phyloP scores from a whole-genome alignment of 92 coral and sea anemone genomes.

The Virgularia gustaviana region DNA sequence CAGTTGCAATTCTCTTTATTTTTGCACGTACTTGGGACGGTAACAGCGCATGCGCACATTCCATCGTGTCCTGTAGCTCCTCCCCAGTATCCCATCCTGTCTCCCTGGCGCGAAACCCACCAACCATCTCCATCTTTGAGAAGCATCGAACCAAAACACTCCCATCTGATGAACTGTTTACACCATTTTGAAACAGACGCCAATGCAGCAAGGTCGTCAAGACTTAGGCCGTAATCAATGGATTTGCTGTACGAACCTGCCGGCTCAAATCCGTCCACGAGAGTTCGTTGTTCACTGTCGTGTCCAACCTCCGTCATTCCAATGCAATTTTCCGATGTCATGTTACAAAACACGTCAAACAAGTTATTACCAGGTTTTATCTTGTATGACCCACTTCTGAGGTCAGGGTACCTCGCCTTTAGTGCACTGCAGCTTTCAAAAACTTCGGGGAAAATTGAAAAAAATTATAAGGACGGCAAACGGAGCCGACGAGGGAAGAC shows the following conservation, averaged over 20 bases:
- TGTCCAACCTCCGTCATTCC: neutral
- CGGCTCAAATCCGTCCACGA: neutral
- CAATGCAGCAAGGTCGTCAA: neutral
- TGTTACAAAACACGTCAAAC: slow-evolving; percentile 7
- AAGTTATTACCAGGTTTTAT: no score
- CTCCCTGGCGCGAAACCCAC: slow-evolving; percentile 14
- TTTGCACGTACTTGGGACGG: neutral
- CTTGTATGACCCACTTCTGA: no score
- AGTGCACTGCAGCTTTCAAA: no score
- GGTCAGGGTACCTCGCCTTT: no score
- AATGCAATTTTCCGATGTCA: neutral
- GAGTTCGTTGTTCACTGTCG: slow-evolving; percentile 7
- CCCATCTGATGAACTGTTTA: slow-evolving; percentile 4
- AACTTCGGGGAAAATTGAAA: no score
- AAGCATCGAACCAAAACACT: neutral
- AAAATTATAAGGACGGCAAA: no score
- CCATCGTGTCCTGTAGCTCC: neutral
- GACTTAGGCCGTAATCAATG: neutral
- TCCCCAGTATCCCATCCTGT: slow-evolving; percentile 3
- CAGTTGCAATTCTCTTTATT: neutral
- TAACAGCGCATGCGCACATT: neutral
- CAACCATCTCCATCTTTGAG: neutral
- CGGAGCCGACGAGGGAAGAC: no score
- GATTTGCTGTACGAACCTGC: neutral
- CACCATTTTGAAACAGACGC: neutral